Evolutionary conservation across 2,888 invertebrate species (phyloP), one percentile per base, ranked within the genome.

Genomic region (Cheilosia urbana): DNA sequence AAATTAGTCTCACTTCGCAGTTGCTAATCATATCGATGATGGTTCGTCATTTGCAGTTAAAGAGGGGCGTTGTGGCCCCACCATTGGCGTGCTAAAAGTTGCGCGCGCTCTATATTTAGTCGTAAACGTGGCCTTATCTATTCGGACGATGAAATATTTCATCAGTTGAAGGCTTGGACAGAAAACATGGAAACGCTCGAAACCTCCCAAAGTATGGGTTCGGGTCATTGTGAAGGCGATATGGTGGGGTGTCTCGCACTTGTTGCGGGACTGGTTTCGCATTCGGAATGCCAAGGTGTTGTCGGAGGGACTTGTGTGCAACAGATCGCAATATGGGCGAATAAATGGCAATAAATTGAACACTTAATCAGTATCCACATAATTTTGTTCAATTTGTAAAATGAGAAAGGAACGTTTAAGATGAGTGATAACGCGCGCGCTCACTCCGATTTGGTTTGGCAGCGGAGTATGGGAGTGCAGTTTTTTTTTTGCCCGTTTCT

Each of bases 301-400:
- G 73, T 27, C 6, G 27, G 27, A 27, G 27, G 1, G 27, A 27
- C 27, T 27, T 27, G 27, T 27, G 45, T 7, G 45, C 45, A 60
- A 63, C 49, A 71, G 82, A 83, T 83, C 63, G 72, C 62, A 85
- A 85, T 81, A 85, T 85, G 85, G 85, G 85, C 82, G 87, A 82
- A 87, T 87, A 87, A 84, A 87, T 80, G 81, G 88, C 88, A 88
- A 88, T 88, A 89, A 88, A 88, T 89, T 89, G 88, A 88, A 88
- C 88, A 88, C 88, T 87, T 89, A 89, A 93, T 93, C 90, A 93
- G 90, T 93, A 93, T 93, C 89, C 91, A 93, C 93, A 93, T 93
- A 93, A 93, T 93, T 87, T 91, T 91, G 93, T 93, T 93, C 92
- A 93, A 93, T 93, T 93, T 93, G 93, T 93, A 92, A 89, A 89